Evolutionary conservation across 2,113 vertebrate species (phyloP).

Genomic region (Crotalus helleri): DNA sequence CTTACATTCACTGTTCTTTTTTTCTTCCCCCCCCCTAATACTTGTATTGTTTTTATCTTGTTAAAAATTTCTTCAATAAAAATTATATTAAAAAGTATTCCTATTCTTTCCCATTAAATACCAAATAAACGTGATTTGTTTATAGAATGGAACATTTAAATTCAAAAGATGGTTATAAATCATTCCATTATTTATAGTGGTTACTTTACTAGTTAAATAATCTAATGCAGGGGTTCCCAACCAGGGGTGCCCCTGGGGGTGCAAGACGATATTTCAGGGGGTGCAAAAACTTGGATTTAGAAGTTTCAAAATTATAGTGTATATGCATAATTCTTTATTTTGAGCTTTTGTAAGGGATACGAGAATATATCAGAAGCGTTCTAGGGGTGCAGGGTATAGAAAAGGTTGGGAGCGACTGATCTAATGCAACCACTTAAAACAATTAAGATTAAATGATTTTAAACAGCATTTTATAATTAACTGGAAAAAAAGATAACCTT

Average conservation of each 20-base stretch:
- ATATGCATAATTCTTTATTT: too few relatives aligned
- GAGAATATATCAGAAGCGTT: too few relatives aligned
- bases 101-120: neutral
- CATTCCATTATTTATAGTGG: neutral
- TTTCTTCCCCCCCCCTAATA: neutral
- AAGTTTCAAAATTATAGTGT: too few relatives aligned
- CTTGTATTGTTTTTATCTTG: neutral
- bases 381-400: too few relatives aligned
- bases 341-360: too few relatives aligned
- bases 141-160: neutral
- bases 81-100: neutral
- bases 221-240: neutral
- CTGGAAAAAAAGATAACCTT: neutral
- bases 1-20: neutral
- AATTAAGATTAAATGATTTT: neutral
- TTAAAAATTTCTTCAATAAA: neutral
- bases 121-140: neutral
- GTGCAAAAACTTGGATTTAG: too few relatives aligned
- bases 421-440: neutral
- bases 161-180: neutral
- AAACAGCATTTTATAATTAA: neutral
- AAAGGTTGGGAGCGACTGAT: neutral
- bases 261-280: too few relatives aligned
- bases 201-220: neutral
- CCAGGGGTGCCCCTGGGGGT: too few relatives aligned